Base-by-base conservation (phyloP, 2,797 vertebrate species). In the Eulemur mongoz region DNA sequence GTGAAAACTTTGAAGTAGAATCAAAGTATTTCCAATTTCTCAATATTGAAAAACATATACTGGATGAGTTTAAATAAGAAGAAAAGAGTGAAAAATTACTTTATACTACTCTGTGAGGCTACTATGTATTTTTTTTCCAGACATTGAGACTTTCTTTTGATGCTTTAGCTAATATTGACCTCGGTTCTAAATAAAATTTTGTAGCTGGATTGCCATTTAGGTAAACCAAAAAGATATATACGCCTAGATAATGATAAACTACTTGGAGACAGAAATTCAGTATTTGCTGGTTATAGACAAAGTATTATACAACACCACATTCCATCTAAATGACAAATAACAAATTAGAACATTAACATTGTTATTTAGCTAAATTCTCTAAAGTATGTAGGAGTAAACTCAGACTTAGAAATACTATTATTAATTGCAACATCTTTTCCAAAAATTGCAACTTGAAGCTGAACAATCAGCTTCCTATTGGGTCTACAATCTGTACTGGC, bases 281-380 rank as follows among this genome's bases (percentile, higher is more conserved):
- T 89, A 86, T 94, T 80, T 93, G 32, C 23, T 12, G 23, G 32
- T 9, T 85, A 27, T n/a, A 50, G 30, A 95, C 35, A 91, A 96
- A 84, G 67, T 57, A 9, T 73, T 91, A 45, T 20, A 57, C 0
- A 84, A 63, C 5, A 65, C 2, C 11, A 50, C 0, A 86, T n/a
- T 91, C 35, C 11, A 82, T 87, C 35, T 79, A 69, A 94, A 76
- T 50, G 81, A 87, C 27, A 80, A 82, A 59, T 73, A 94, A 76
- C 59, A 95, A 52, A 93, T 93, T 83, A 52, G 12, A 93, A 72
- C 7, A 65, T 84, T 69, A 79, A 45, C 72, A 50, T 15, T 82
- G 54, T 23, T 59, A 43, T 48, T 95, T 86, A 92, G 45, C 32
- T 79, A 70, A 87, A 95, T 48, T 88, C 43, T 61, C 73, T 65